These are phyloP conservation scores for Acinonyx jubatus DNA, from an alignment of 2,113 vertebrate genomes.

Conservation along the genomic window DNA sequence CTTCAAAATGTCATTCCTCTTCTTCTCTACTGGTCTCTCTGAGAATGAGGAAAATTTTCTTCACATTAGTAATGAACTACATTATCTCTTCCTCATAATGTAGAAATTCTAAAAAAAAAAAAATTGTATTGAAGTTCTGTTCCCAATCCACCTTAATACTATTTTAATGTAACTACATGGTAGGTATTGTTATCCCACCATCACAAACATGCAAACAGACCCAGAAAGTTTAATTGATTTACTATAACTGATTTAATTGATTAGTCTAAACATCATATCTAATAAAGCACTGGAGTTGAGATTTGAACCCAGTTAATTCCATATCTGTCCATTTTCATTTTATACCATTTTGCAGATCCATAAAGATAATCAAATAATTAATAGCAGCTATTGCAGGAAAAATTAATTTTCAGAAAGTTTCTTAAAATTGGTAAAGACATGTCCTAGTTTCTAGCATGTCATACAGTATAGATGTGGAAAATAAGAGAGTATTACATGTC, in stretches of 20 bases:
- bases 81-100: not conserved
- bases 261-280: not conserved
- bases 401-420: not conserved
- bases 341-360: not conserved
- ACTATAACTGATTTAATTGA: not conserved
- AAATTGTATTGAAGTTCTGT: not conserved
- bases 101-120: not conserved
- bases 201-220: not conserved
- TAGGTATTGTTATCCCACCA: not conserved
- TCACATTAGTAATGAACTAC: not conserved
- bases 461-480: not conserved
- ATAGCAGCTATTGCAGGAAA: not conserved
- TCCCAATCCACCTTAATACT: not conserved
- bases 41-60: not conserved
- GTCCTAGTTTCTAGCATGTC: not conserved
- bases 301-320: not conserved
- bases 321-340: not conserved
- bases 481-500: not conserved
- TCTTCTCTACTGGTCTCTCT: not conserved
- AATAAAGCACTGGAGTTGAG: not conserved
- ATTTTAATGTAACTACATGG: not conserved
- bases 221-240: not conserved
- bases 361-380: not conserved
- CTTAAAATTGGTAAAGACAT: not conserved
- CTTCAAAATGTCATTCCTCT: not conserved